A percentile compares a stretch with the other conserved stretches of the same genome.
These are phyloP conservation scores for Caenorhabditis uteleia DNA, from an alignment of 2,888 invertebrate species.

Conservation along the genomic window DNA sequence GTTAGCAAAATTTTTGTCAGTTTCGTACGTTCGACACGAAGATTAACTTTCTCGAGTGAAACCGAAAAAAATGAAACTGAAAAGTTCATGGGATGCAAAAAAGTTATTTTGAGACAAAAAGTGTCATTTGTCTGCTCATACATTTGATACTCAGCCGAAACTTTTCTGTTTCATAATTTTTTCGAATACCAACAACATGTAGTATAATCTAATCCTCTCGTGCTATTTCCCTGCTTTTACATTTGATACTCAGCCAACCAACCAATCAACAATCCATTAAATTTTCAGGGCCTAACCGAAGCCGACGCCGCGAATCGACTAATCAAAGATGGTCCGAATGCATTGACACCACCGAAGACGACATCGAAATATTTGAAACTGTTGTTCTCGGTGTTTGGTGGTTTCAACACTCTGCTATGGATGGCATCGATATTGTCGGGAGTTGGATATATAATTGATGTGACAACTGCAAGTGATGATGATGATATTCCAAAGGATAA, in stretches of 20 bases:
- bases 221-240: too few species aligned
- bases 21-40: too few species aligned
- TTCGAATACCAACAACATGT: too few species aligned
- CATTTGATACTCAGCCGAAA: too few species aligned
- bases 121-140: too few species aligned
- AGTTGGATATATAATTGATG: slow-evolving; percentile 53
- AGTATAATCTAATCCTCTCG: slow-evolving; percentile 83
- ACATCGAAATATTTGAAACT: slow-evolving; percentile 98
- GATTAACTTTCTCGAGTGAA: too few species aligned
- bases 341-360: slow-evolving; percentile 91
- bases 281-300: slow-evolving; percentile 33
- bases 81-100: too few species aligned
- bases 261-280: not conserved
- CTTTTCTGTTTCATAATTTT: too few species aligned
- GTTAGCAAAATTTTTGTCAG: too few species aligned
- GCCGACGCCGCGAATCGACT: slow-evolving; percentile 38
- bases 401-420: slow-evolving; percentile 90
- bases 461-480: slow-evolving; percentile 44
- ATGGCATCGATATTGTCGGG: slow-evolving; percentile 52
- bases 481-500: slow-evolving; percentile 70
- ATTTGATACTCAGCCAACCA: too few species aligned
- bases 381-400: slow-evolving; percentile 95
- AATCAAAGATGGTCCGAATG: slow-evolving; percentile 74
- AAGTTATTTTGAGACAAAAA: too few species aligned
- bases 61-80: too few species aligned